Evolutionary conservation across 2,888 invertebrate genomes (phyloP).

Genomic region (Oscheius sp.): DNA sequence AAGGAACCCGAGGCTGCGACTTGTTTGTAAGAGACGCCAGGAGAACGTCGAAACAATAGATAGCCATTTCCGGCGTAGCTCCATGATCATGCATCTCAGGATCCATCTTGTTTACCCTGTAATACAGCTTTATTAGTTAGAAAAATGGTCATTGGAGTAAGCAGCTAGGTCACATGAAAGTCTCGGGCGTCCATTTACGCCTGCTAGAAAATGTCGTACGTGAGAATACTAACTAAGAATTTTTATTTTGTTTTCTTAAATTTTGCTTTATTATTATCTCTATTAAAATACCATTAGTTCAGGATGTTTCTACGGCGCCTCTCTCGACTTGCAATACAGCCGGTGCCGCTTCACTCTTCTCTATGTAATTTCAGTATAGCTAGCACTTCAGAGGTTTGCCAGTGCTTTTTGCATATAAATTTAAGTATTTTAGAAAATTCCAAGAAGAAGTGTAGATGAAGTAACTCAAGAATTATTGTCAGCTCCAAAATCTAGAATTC

Average conservation of each 20-base stretch:
- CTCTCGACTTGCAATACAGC: neutral
- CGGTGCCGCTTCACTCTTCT: neutral
- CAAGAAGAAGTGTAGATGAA: slow-evolving; percentile 24
- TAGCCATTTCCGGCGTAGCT: slow-evolving; percentile 94
- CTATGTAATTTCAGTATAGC: neutral
- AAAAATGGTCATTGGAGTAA: neutral
- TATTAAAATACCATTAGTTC: neutral
- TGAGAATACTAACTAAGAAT: neutral
- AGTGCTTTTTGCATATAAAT: neutral
- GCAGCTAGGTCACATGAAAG: slow-evolving; percentile 9
- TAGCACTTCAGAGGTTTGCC: neutral
- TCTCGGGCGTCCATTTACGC: neutral
- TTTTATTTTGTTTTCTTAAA: neutral
- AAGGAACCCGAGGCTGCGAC: slow-evolving; percentile 88
- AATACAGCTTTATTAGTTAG: too few relatives aligned
- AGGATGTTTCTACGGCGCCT: neutral
- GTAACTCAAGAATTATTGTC: slow-evolving; percentile 14
- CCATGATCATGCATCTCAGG: slow-evolving; percentile 33
- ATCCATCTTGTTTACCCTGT: slow-evolving; percentile 10
- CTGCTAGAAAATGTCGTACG: neutral
- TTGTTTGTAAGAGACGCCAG: slow-evolving; percentile 90
- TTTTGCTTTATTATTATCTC: neutral
- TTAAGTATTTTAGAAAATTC: neutral
- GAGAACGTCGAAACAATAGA: slow-evolving; percentile 98
- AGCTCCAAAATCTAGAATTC: slow-evolving; percentile 35